phyloP scores from a whole-genome alignment of 2,113 vertebrate species.

The Chionodraco myersi region DNA sequence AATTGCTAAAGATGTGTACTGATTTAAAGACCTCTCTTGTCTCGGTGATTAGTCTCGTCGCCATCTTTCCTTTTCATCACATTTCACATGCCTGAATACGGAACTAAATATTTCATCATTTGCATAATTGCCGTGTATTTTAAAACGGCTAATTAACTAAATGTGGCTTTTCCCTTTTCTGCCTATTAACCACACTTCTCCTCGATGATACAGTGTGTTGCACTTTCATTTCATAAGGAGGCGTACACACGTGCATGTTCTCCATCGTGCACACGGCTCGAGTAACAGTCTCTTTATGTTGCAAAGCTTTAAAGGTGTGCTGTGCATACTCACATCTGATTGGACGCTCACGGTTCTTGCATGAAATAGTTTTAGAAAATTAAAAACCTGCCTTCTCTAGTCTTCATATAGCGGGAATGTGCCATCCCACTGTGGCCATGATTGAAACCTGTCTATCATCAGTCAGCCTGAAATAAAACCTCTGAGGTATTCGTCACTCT shows the following conservation, averaged over 20 bases:
- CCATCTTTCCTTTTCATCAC: constrained; percentile 39
- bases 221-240: neutral
- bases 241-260: constrained; percentile 7
- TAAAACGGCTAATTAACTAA: constrained; percentile 27
- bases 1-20: constrained; percentile 63
- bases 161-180: neutral
- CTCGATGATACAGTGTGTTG: too few relatives aligned
- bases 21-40: constrained; percentile 66
- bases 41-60: constrained; percentile 48
- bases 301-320: neutral
- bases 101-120: constrained; percentile 45
- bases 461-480: constrained; percentile 19
- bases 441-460: constrained; percentile 33
- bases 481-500: constrained; percentile 34
- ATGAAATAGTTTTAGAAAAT: neutral
- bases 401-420: constrained; percentile 13
- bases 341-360: neutral
- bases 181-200: too few relatives aligned
- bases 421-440: constrained; percentile 11
- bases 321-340: neutral
- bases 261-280: neutral
- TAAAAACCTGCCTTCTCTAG: neutral
- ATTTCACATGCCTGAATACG: constrained; percentile 42
- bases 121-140: constrained; percentile 43
- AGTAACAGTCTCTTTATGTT: neutral